Evolutionary conservation across 2,797 vertebrate genomes (phyloP).

Genomic region (Stomatorhinus walkeri): DNA sequence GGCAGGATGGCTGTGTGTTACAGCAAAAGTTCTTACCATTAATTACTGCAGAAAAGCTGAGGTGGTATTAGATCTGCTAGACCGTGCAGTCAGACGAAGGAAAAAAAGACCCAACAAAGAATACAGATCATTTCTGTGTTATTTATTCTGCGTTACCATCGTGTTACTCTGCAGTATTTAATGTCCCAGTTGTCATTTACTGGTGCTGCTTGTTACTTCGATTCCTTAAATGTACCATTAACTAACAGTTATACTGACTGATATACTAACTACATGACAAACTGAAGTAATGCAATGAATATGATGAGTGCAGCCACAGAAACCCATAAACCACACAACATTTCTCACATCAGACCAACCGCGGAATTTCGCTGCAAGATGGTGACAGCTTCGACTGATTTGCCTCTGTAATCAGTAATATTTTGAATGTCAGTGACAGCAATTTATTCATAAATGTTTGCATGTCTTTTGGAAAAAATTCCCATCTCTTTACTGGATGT

Average conservation of each 20-base stretch:
- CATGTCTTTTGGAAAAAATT: neutral
- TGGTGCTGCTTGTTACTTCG: neutral
- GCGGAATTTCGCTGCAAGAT: neutral
- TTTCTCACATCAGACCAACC: neutral
- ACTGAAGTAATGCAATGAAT: neutral
- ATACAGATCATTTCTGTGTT: neutral
- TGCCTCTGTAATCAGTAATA: neutral
- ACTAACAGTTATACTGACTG: neutral
- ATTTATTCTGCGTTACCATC: neutral
- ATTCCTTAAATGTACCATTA: neutral
- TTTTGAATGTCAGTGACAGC: neutral
- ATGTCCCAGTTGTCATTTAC: neutral
- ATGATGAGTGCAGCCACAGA: neutral
- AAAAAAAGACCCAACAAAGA: neutral
- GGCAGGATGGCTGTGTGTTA: neutral
- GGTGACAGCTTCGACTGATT: neutral
- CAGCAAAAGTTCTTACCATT: neutral
- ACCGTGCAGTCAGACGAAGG: neutral
- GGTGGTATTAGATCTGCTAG: neutral
- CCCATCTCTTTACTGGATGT: neutral
- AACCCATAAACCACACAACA: neutral
- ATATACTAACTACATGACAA: neutral
- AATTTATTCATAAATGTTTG: neutral
- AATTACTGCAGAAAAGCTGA: neutral
- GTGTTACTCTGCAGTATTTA: neutral